These are phyloP conservation scores for Eptatretus atami DNA, from an alignment of 2,797 vertebrate genomes.

Conservation along the genomic window DNA sequence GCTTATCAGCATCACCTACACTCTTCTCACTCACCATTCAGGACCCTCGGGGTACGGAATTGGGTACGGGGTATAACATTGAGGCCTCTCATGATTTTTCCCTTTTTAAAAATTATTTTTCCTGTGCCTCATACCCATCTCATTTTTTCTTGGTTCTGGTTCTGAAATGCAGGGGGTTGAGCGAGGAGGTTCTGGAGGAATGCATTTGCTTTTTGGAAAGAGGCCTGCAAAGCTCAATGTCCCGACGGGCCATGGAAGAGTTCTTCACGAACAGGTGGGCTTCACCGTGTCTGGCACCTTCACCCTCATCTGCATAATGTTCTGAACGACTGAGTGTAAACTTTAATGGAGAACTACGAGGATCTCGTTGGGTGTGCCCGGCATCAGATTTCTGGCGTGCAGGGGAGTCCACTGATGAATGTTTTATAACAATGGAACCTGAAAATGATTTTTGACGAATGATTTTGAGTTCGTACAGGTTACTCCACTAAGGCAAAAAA, in stretches of 20 bases:
- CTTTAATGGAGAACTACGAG: background rate
- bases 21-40: conserved; percentile 65
- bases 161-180: conserved; percentile 31
- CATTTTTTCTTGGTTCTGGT: background rate
- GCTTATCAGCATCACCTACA: conserved; percentile 66
- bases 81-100: too few species aligned
- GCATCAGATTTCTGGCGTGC: conserved; percentile 1
- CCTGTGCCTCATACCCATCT: background rate
- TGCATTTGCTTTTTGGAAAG: conserved; percentile 86
- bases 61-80: too few species aligned
- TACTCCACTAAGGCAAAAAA: too few species aligned
- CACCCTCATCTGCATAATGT: too few species aligned
- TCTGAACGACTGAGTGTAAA: too few species aligned
- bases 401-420: too few species aligned
- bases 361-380: background rate
- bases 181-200: conserved; percentile 73
- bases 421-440: too few species aligned
- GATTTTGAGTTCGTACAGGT: too few species aligned
- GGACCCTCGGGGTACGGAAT: conserved; percentile 45
- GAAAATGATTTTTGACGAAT: too few species aligned
- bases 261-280: conserved; percentile 77
- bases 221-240: conserved; percentile 67
- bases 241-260: conserved; percentile 92
- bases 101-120: background rate
- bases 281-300: too few species aligned